These are phyloP conservation scores for Brevipalpus yothersi DNA, from an alignment of 1,140 invertebrate genomes.

Conservation along the genomic window DNA sequence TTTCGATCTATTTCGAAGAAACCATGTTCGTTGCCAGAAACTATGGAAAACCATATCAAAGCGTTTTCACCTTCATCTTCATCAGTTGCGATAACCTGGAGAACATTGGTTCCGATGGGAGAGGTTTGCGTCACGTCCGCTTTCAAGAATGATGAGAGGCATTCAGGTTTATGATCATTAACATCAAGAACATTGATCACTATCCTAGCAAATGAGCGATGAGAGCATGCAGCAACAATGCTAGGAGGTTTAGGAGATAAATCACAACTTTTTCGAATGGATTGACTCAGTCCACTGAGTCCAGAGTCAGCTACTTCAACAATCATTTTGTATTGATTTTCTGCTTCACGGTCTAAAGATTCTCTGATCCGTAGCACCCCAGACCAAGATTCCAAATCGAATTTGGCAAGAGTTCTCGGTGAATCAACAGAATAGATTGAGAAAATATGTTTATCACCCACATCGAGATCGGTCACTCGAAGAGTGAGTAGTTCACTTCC, in stretches of 20 bases:
- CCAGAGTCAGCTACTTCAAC: conserved; percentile 66
- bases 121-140: conserved; percentile 49
- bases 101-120: conserved; percentile 38
- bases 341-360: conserved; percentile 37
- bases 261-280: no score
- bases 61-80: conserved; percentile 56
- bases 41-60: conserved; percentile 16
- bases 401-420: background rate
- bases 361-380: conserved; percentile 38
- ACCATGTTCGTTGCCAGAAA: no score
- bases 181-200: conserved; percentile 39
- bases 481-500: conserved; percentile 69
- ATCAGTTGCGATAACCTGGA: conserved; percentile 47
- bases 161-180: conserved; percentile 67
- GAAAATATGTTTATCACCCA: conserved; percentile 25
- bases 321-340: conserved; percentile 23
- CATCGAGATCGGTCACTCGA: conserved; percentile 68
- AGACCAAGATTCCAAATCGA: conserved; percentile 2
- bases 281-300: background rate
- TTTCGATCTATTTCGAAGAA: no score
- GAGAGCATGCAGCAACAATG: background rate
- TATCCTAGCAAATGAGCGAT: conserved; percentile 4
- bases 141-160: conserved; percentile 42
- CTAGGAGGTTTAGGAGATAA: background rate
- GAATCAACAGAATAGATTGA: conserved; percentile 4